These are phyloP conservation scores for Sarcophaga bullata DNA, from an alignment of 1,140 invertebrate genomes.

Conservation along the genomic window DNA sequence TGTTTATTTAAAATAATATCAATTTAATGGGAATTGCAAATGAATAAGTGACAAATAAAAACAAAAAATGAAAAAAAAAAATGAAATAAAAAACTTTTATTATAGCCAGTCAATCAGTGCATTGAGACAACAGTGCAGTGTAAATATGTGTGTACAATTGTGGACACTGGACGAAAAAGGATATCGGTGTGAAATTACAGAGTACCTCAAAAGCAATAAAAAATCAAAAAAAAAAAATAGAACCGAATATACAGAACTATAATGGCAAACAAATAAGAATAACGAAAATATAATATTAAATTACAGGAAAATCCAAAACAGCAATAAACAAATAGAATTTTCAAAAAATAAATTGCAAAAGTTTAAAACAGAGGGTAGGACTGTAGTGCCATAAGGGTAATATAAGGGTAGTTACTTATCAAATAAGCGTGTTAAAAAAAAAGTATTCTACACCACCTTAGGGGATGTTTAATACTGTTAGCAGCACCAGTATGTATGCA, in stretches of 20 bases:
- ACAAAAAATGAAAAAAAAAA: background rate
- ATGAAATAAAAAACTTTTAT: no score
- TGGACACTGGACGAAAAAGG: constrained; percentile 38
- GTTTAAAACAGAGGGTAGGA: background rate
- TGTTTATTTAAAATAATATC: constrained; percentile 33
- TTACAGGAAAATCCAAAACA: background rate
- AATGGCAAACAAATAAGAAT: background rate
- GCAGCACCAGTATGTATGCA: no score
- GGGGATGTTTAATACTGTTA: no score
- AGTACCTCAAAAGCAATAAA: background rate
- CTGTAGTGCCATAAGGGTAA: background rate
- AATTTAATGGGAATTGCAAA: constrained; percentile 41
- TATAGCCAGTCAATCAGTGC: background rate
- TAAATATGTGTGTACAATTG: background rate
- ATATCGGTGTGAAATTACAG: constrained; percentile 39
- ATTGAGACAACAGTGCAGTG: background rate
- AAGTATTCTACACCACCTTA: no score
- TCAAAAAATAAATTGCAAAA: background rate
- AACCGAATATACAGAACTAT: background rate
- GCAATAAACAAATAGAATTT: background rate
- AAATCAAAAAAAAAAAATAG: constrained; percentile 25
- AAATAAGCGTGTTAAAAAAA: background rate
- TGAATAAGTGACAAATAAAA: constrained; percentile 31
- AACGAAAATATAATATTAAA: constrained; percentile 10
- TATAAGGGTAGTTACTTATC: background rate